Base-by-base conservation (phyloP, 1,140 invertebrate species). In the Galendromus occidentalis region DNA sequence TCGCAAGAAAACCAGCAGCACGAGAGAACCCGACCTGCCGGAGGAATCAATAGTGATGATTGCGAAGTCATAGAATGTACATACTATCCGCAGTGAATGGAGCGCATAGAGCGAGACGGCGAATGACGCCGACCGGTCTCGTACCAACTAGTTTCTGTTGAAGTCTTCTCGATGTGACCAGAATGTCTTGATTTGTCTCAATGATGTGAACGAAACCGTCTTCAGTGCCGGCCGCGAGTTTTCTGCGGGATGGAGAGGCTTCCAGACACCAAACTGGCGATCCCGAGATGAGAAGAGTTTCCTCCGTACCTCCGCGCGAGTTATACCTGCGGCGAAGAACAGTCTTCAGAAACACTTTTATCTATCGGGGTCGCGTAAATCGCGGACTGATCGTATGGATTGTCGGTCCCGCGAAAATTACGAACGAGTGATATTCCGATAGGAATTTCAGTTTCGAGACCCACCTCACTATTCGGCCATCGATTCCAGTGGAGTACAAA, bases 1-100 rank as follows among this genome's bases (percentile, higher is more conserved):
- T 59, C 51, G 51, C 51, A 59, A 25, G 51, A 22, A 9, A 59
- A 59, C 51, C 51, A 59, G 22, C 33, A 33, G 33, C 51, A 59
- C 51, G 51, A 59, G 1, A 59, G 20, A 14, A 59, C 33, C 25
- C 51, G 51, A 14, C 51, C 51, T 59, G 12, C 33, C 2, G 17
- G 14, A n/a, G n/a, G n/a, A n/a, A n/a, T n/a, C n/a, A n/a, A n/a
- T n/a, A n/a, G n/a, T n/a, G n/a, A n/a, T n/a, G n/a, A n/a, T n/a
- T n/a, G n/a, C n/a, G n/a, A n/a, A n/a, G n/a, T n/a, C n/a, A n/a
- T n/a, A n/a, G n/a, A n/a, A n/a, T n/a, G n/a, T n/a, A n/a, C 14
- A 44, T 14, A 44, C 42, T n/a, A 12, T 14, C 42, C 42, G 14
- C 12, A 44, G 42, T 44, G n/a, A 44, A 44, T 44, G n/a, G n/a